Evolutionary conservation across 2,113 vertebrate genomes (phyloP).

Genomic region (Myiozetetes cayanensis): DNA sequence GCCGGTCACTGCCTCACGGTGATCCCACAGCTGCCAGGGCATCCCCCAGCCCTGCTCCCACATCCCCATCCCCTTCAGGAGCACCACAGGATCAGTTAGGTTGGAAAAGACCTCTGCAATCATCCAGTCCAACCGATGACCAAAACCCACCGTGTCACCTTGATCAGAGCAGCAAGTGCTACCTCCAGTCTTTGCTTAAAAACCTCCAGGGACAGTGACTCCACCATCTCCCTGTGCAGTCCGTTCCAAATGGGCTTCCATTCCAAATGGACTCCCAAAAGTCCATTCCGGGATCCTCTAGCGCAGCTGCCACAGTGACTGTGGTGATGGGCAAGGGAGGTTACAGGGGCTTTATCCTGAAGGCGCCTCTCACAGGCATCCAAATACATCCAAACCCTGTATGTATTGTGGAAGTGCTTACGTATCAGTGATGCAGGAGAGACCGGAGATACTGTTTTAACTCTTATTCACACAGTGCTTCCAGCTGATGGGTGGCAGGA

Average conservation of each 20-base stretch:
- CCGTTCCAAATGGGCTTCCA: background rate
- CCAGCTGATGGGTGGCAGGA: background rate
- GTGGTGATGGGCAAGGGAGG: background rate
- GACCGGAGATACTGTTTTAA: background rate
- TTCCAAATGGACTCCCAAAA: background rate
- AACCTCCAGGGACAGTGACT: background rate
- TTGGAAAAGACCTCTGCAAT: background rate
- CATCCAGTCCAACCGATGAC: background rate
- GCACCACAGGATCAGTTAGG: background rate
- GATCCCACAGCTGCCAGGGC: too few species aligned
- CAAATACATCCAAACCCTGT: background rate
- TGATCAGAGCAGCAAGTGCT: background rate
- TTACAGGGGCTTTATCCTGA: background rate
- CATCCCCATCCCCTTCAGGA: background rate
- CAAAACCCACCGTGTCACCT: background rate
- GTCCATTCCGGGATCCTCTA: background rate
- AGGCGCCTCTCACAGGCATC: background rate
- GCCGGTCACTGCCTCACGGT: too few species aligned
- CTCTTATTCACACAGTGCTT: background rate
- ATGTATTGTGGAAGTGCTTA: accelerated
- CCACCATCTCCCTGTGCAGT: background rate
- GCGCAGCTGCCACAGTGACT: background rate
- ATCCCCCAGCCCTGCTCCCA: too few species aligned
- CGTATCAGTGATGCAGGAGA: background rate
- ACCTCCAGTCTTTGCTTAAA: background rate